These are phyloP conservation scores for Ciconia stormi DNA, from an alignment of 2,113 vertebrate species.

Conservation along the genomic window DNA sequence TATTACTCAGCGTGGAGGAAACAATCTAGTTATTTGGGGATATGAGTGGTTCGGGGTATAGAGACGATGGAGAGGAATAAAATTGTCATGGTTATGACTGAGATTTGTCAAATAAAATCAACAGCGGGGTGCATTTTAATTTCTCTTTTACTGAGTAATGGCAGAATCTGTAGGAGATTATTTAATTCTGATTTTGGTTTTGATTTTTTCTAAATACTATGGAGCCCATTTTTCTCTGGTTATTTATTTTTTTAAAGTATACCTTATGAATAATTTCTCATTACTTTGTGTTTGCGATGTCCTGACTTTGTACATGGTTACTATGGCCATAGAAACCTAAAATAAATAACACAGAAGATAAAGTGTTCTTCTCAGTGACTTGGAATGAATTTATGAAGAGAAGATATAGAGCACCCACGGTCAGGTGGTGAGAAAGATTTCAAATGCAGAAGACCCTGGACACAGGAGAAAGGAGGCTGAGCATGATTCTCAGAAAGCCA, in stretches of 20 bases:
- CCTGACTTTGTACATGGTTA: not conserved
- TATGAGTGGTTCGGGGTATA: not conserved
- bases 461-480: not conserved
- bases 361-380: not conserved
- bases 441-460: not conserved
- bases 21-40: not conserved
- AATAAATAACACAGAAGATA: slow-evolving; percentile 9
- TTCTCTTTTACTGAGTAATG: not conserved
- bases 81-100: not conserved
- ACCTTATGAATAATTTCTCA: not conserved
- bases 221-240: not conserved
- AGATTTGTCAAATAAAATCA: not conserved
- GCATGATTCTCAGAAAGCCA: not conserved
- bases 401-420: not conserved
- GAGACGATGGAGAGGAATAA: not conserved
- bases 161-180: not conserved
- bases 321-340: slow-evolving; percentile 12
- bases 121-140: not conserved
- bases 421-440: slow-evolving; percentile 18
- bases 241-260: not conserved
- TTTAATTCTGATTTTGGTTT: not conserved
- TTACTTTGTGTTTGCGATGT: not conserved
- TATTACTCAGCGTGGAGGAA: not conserved
- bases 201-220: not conserved
- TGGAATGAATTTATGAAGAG: not conserved